Evolutionary conservation across 2,888 invertebrate species (phyloP), one percentile per base, ranked within the genome.

Genomic region (Tanypteryx hageni): DNA sequence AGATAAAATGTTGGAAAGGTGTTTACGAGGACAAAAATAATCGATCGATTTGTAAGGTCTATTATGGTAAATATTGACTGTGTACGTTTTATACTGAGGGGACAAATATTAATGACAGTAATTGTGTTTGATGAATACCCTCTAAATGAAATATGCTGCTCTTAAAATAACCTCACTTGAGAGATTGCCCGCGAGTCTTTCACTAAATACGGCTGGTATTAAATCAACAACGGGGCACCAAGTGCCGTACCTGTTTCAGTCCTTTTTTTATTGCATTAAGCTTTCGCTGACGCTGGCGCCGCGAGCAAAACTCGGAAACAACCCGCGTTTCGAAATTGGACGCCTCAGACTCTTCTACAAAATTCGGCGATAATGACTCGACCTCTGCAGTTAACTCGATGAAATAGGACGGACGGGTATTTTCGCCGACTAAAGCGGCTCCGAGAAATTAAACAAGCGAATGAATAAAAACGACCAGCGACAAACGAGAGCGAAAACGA

Each of bases 351-450:
- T 1, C 44, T 44, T 5, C 44, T 44, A 5, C 44, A 68, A n/a
- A 76, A 76, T 14, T 22, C 76, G 27, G 1, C 76, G 22, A 27
- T 76, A 76, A 76, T 76, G 76, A 76, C 76, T 22, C 76, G 76
- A 22, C 11, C 76, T 76, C 76, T 76, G 76, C 27, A 22, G 76
- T 76, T 76, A 76, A 76, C 76, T 76, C 76, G 76, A 76, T 76
- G 76, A 76, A 76, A 76, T 76, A 76, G 76, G 11, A 27, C 76
- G 22, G 27, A 27, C 22, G 22, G 76, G 22, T 76, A 76, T 76
- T 76, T 76, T 27, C 76, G 76, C 76, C 76, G 76, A 76, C 76
- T 76, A 27, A 27, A 76, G 5, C 76, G 27, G 44, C 44, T 22
- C 76, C 10, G 22, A 27, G 76, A 76, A 76, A 76, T 76, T 76